Base-by-base conservation (phyloP, 2,888 invertebrate species). In the Cotesia congregata region DNA sequence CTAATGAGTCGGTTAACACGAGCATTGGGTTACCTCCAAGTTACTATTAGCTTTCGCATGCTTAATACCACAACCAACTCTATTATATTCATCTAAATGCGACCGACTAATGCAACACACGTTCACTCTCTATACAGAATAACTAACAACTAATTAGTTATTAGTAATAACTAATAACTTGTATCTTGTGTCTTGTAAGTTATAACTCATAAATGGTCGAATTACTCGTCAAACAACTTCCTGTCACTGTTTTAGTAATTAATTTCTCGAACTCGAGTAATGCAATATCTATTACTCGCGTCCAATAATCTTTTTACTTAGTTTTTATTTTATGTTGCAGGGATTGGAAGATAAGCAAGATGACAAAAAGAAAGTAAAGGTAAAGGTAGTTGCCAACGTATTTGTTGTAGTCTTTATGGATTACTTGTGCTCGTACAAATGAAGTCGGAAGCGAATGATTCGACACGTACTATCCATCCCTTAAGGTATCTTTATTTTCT, bases 1-100 rank as follows among this genome's bases (percentile, higher is more conserved):
- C 80, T 79, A 80, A 80, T 80, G 80, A 82, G 76, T 80, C 79
- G 78, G 77, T 80, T 80, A 80, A 82, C 80, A 75, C 79, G 76
- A 75, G 79, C 79, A 80, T 82, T 80, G 74, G 77, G 80, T 77
- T 78, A 71, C 76, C 77, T 50, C 50, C 64, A 80, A 82, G 82
- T 80, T 80, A 74, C 78, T 71, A 77, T 76, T 78, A 79, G 75
- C 76, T 77, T 67, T 69, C 67, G 67, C 41, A 70, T 74, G 74
- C 70, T 77, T 70, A 40, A n/a, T 74, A 74, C 74, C 67, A 40
- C 70, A 67, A 40, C 69, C 62, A 62, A 70, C 70, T 73, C 59
- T 70, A 73, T 73, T 69, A 59, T 65, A 69, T 72, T 41, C 20
- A 41, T 40, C 15, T 40, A 40, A 50, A 50, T 70, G 50, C 15